Evolutionary conservation across 2,113 vertebrate species (phyloP).

Genomic region (Malurus cyaneus): DNA sequence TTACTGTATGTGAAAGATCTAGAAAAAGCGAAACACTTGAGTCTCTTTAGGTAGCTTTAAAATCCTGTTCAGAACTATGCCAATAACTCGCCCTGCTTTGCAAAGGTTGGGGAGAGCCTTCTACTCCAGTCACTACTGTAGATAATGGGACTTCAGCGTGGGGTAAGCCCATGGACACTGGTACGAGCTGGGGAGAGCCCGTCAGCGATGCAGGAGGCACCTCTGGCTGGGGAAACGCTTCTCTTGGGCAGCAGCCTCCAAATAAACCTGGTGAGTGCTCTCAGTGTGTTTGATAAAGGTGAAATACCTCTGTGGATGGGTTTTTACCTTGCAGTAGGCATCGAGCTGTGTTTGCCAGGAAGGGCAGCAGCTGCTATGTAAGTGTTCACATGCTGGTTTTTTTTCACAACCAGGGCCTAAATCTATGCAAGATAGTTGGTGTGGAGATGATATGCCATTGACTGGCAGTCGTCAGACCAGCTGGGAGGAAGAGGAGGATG

Average conservation of each 20-base stretch:
- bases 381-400: neutral
- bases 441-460: constrained; percentile 84
- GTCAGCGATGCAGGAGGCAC: constrained; percentile 69
- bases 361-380: neutral
- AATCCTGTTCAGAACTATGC: neutral
- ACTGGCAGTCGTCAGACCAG: constrained; percentile 76
- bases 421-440: constrained; percentile 95
- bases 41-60: neutral
- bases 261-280: constrained; percentile 84
- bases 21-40: neutral
- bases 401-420: constrained; percentile 79
- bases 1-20: neutral
- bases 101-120: constrained; percentile 89
- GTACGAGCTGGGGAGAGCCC: constrained; percentile 85
- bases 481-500: constrained; percentile 95
- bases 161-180: constrained; percentile 90
- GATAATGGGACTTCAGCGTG: constrained; percentile 96
- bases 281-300: rapidly evolving
- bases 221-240: constrained; percentile 76
- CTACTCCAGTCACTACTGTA: constrained; percentile 83
- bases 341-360: neutral
- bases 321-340: neutral
- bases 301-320: neutral
- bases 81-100: constrained; percentile 51
- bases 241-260: constrained; percentile 80